phyloP scores from a whole-genome alignment of 2,888 invertebrate genomes.

The Clanis bilineata region DNA sequence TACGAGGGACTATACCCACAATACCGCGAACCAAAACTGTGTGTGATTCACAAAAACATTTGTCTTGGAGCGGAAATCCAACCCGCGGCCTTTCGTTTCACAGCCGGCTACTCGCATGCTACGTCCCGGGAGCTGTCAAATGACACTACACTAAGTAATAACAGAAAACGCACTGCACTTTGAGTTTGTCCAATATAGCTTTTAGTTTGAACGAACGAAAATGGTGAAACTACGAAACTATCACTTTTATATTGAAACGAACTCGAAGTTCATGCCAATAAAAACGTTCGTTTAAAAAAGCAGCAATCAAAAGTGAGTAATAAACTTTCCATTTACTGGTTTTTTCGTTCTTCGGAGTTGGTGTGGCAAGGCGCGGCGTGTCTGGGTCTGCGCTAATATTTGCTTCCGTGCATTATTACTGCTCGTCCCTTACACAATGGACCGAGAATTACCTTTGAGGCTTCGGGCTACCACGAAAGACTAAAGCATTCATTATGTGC shows the following conservation, averaged over 20 bases:
- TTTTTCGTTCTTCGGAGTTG: slow-evolving; percentile 55
- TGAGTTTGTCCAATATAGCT: too few relatives aligned
- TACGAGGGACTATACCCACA: too few relatives aligned
- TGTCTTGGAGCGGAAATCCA: too few relatives aligned
- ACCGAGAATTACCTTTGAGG: slow-evolving; percentile 57
- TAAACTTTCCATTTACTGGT: slow-evolving; percentile 44
- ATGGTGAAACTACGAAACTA: background rate
- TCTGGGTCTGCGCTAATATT: slow-evolving; percentile 76
- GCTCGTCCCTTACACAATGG: slow-evolving; percentile 60
- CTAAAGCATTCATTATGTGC: slow-evolving; percentile 22
- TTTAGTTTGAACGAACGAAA: background rate
- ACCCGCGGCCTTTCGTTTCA: too few relatives aligned
- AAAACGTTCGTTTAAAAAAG: slow-evolving; percentile 25
- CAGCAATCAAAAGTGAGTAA: slow-evolving; percentile 41
- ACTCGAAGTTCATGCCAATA: background rate
- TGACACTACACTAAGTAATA: too few relatives aligned
- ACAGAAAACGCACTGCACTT: too few relatives aligned
- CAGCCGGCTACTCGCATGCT: too few relatives aligned
- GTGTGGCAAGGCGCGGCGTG: slow-evolving; percentile 52
- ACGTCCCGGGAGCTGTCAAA: too few relatives aligned
- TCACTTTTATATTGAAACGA: background rate
- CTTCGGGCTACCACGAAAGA: slow-evolving; percentile 31
- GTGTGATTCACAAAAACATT: too few relatives aligned
- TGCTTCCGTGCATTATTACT: slow-evolving; percentile 74
- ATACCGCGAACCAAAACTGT: too few relatives aligned